Conservation (phyloP, 2,113 vertebrate species). For the Caloenas nicobarica region DNA sequence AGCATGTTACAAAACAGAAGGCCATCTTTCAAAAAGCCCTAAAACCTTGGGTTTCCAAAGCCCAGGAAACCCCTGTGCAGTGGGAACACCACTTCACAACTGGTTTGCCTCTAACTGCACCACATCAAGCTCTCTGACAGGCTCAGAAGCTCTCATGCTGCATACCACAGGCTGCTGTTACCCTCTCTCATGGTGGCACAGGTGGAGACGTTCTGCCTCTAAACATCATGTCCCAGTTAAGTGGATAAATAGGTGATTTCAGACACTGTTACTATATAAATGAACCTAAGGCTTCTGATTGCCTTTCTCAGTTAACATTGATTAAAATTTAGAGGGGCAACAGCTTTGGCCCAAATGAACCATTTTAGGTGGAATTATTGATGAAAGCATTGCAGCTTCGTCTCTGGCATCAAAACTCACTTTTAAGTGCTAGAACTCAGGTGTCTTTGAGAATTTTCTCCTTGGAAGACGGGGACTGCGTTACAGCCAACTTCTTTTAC, state of each 20-base stretch:
- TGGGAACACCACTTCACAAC: neutral
- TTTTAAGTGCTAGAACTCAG: neutral
- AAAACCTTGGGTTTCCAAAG: neutral
- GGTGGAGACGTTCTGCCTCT: neutral
- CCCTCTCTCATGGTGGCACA: neutral
- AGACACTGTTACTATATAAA: neutral
- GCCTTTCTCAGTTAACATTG: neutral
- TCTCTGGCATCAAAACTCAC: neutral
- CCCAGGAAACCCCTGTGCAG: neutral
- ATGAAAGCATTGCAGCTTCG: neutral
- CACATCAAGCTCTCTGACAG: neutral
- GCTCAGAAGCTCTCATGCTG: neutral
- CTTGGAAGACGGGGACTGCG: rapidly evolving
- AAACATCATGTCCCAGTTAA: neutral
- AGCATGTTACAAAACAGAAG: neutral
- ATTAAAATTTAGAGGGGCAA: neutral
- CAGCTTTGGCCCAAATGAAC: neutral
- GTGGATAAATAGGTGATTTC: neutral
- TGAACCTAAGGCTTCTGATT: neutral
- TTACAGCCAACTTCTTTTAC: neutral
- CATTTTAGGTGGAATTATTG: neutral
- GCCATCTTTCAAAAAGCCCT: neutral
- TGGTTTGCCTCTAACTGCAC: neutral
- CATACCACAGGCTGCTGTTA: no score
- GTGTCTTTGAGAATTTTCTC: neutral